phyloP scores from a whole-genome alignment of 2,797 vertebrate genomes.

The Potorous gilbertii region DNA sequence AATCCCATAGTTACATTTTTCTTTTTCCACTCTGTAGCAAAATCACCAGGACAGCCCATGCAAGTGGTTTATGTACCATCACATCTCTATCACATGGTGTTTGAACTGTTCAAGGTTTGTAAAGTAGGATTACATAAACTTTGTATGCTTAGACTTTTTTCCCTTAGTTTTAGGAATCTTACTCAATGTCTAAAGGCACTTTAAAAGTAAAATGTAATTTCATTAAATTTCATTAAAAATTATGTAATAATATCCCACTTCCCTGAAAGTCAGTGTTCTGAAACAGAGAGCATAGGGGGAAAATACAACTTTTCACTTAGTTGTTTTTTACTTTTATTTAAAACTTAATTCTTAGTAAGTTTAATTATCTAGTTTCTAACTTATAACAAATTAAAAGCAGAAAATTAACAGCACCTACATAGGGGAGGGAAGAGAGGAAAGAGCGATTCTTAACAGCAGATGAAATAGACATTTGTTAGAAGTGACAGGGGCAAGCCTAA shows the following conservation, averaged over 20 bases:
- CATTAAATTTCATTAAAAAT: slow-evolving; percentile 14
- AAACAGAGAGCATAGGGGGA: not conserved
- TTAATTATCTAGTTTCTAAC: not conserved
- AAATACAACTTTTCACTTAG: not conserved
- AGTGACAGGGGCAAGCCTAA: slow-evolving; percentile 8
- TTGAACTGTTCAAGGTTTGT: slow-evolving; percentile 99
- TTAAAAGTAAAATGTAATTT: slow-evolving; percentile 48
- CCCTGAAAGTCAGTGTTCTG: not conserved
- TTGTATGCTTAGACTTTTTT: slow-evolving; percentile 31
- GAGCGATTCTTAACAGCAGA: not conserved
- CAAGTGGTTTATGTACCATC: slow-evolving; percentile 97
- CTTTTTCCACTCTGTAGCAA: slow-evolving; percentile 85
- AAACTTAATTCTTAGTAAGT: not conserved
- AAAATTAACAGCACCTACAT: not conserved
- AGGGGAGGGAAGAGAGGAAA: not conserved
- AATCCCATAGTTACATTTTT: slow-evolving; percentile 76
- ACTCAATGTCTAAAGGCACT: not conserved
- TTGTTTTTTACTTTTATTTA: not conserved
- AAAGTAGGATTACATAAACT: slow-evolving; percentile 67
- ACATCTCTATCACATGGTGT: slow-evolving; percentile 99
- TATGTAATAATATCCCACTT: not conserved
- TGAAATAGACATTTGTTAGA: not conserved
- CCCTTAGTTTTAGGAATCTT: slow-evolving; percentile 1
- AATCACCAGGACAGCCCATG: slow-evolving; percentile 90
- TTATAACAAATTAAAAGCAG: not conserved